Percentiles rank a stretch among this genome's conserved stretches.
phyloP scores from a whole-genome alignment of 2,888 invertebrate species.

The Coenonympha arcania region DNA sequence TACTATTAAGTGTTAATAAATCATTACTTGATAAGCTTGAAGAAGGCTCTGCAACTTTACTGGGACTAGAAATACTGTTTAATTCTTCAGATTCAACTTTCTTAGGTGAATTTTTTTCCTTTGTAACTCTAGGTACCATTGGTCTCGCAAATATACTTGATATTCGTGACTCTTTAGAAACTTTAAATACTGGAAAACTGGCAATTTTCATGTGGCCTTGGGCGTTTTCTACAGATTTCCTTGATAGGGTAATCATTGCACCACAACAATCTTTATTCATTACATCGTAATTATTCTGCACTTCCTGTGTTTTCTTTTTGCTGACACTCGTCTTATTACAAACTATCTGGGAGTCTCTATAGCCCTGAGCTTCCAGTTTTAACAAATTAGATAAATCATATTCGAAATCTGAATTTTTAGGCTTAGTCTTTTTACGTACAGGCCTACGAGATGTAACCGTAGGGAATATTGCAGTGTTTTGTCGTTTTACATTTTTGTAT shows the following conservation, averaged over 20 bases:
- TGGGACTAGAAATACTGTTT: constrained; percentile 77
- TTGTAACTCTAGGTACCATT: constrained; percentile 51
- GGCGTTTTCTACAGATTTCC: constrained; percentile 50
- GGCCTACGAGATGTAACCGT: constrained; percentile 69
- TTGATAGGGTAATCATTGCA: constrained; percentile 51
- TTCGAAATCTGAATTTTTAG: constrained; percentile 80
- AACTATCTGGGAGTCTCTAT: constrained; percentile 52
- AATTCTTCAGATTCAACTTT: constrained; percentile 38
- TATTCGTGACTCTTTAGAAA: constrained; percentile 40
- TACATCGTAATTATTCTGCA: constrained; percentile 41
- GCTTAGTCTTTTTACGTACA: constrained; percentile 77
- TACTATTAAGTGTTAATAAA: background rate
- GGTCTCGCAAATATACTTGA: constrained; percentile 56
- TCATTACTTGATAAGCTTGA: constrained; percentile 16
- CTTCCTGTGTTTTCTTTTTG: constrained; percentile 51
- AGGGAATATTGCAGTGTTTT: constrained; percentile 29
- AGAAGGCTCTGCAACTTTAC: constrained; percentile 66
- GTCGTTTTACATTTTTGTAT: constrained; percentile 46
- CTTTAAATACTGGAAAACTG: constrained; percentile 34
- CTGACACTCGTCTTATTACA: constrained; percentile 41
- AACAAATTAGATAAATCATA: constrained; percentile 78
- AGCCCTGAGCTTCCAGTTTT: constrained; percentile 69
- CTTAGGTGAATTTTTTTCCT: constrained; percentile 57
- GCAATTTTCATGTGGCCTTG: constrained; percentile 52
- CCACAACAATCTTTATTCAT: constrained; percentile 58